Evolutionary conservation across 2,113 vertebrate species (phyloP).

Genomic region (Hyaena hyaena): DNA sequence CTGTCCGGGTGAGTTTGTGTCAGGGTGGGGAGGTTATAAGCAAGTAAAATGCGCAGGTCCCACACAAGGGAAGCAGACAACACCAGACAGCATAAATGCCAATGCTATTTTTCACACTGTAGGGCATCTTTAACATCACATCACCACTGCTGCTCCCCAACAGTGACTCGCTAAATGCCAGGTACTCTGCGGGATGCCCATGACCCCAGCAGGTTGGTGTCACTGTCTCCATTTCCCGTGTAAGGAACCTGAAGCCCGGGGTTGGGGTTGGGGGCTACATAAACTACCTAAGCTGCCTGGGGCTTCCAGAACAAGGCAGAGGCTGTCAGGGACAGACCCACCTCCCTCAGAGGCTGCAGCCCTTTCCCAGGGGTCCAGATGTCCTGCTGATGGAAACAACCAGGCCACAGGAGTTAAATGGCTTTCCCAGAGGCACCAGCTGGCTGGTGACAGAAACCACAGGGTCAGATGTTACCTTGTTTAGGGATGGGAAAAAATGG

Average conservation of each 20-base stretch:
- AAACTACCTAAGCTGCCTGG: background rate
- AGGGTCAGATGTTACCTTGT: background rate
- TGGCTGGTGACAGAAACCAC: background rate
- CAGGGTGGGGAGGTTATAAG: background rate
- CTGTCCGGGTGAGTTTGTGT: background rate
- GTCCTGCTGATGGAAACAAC: background rate
- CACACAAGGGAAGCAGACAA: background rate
- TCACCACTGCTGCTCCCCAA: background rate
- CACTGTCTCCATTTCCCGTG: background rate
- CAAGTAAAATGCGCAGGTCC: background rate
- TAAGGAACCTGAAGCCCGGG: background rate
- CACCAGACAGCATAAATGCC: background rate
- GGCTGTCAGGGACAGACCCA: background rate
- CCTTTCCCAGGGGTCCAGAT: background rate
- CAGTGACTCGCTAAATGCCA: background rate
- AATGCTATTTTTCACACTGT: constrained; percentile 30
- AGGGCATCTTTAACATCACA: background rate
- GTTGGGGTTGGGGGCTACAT: background rate
- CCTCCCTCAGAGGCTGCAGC: background rate
- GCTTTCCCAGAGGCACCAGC: background rate
- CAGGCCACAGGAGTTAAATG: background rate
- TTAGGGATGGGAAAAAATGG: background rate
- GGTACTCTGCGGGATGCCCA: background rate
- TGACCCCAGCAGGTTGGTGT: background rate
- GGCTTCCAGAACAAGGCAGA: background rate